Conservation (phyloP, 2,888 invertebrate genomes). For the Lamellibrachia columna region DNA sequence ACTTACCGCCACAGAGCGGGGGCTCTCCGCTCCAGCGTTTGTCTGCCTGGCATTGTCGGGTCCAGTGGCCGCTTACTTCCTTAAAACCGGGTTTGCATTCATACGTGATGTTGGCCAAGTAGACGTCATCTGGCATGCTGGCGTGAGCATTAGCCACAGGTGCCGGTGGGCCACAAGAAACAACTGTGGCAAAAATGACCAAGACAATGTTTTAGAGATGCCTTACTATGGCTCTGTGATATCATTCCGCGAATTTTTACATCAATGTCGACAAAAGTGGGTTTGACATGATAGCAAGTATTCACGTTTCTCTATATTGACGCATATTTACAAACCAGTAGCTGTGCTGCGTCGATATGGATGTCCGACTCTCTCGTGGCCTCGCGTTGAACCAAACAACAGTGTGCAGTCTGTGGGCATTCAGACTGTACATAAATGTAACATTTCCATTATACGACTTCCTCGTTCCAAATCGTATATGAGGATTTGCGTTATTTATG, state of each 20-base stretch:
- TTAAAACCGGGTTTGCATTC: neutral
- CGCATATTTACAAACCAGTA: no score
- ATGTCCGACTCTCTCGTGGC: no score
- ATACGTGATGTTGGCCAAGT: neutral
- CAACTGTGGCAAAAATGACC: neutral
- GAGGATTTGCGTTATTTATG: no score
- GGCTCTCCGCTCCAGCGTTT: neutral
- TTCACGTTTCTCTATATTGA: neutral
- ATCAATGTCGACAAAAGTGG: neutral
- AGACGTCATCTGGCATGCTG: neutral
- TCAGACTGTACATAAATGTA: no score
- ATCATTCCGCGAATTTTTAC: neutral
- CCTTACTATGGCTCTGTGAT: neutral
- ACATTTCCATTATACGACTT: no score
- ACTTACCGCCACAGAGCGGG: neutral
- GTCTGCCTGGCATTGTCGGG: neutral
- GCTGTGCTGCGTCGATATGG: no score
- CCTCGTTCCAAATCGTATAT: no score
- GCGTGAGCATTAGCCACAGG: neutral
- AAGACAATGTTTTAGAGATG: neutral
- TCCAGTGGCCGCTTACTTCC: neutral
- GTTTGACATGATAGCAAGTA: neutral
- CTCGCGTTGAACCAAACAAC: no score
- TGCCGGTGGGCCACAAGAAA: neutral
- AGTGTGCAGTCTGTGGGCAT: no score